Evolutionary conservation across 2,113 vertebrate genomes (phyloP).

Genomic region (Gnathonemus echidnorhynchus): DNA sequence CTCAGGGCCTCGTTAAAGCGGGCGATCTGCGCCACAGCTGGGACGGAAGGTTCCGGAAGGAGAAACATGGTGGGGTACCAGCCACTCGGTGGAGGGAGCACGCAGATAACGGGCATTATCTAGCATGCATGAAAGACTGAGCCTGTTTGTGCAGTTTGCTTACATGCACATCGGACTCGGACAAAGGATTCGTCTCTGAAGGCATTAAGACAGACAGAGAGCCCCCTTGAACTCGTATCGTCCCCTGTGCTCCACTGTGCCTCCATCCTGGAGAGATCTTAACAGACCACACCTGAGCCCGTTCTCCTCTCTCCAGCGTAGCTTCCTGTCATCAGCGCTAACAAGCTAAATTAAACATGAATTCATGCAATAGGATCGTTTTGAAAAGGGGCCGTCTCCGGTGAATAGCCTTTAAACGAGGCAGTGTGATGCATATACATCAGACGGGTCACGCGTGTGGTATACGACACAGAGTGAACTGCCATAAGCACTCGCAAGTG

Average conservation of each 20-base stretch:
- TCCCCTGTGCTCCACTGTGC: not conserved
- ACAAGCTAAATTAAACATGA: constrained; percentile 1
- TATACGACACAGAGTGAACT: not conserved
- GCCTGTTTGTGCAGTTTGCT: not conserved
- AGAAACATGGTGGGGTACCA: not conserved
- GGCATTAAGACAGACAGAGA: not conserved
- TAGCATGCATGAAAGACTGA: not conserved
- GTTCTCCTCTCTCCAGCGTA: not conserved
- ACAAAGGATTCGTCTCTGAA: not conserved
- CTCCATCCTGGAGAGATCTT: not conserved
- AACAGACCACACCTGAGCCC: not conserved
- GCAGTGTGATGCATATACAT: not conserved
- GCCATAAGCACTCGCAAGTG: not conserved
- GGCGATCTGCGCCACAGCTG: not conserved
- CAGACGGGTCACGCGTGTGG: not conserved
- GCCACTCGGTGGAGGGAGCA: not conserved
- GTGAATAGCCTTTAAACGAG: not conserved
- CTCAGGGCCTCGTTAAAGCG: not conserved
- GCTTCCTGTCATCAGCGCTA: not conserved
- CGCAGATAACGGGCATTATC: not conserved
- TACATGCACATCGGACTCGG: not conserved
- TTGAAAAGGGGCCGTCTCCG: not conserved
- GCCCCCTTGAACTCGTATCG: not conserved
- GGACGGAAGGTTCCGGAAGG: not conserved
- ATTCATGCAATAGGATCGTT: not conserved